Evolutionary conservation across 2,113 vertebrate genomes (phyloP).

Genomic region (Circaetus cinerascens): DNA sequence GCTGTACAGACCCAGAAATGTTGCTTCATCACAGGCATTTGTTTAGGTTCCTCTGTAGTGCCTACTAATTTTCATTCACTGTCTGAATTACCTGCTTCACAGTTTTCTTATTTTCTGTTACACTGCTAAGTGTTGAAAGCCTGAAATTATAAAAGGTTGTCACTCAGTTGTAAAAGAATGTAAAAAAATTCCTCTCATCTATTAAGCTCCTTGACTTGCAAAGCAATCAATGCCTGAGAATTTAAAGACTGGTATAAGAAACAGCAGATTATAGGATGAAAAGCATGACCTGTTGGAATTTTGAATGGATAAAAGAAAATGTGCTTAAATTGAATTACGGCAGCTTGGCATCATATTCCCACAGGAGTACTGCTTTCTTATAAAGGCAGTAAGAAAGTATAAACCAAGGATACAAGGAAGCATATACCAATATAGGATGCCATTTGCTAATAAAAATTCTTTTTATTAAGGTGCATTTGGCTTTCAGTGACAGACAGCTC

Average conservation of each 20-base stretch:
- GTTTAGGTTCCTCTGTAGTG: neutral
- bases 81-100: neutral
- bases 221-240: neutral
- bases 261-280: constrained; percentile 19
- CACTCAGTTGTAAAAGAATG: neutral
- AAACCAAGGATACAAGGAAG: neutral
- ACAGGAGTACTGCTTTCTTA: neutral
- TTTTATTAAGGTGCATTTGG: neutral
- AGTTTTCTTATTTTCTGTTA: no score
- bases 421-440: neutral
- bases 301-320: neutral
- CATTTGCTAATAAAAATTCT: neutral
- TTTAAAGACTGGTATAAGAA: neutral
- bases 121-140: no score
- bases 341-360: neutral
- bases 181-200: neutral
- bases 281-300: constrained; percentile 10
- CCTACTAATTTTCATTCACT: neutral
- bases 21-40: neutral
- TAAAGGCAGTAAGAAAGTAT: neutral
- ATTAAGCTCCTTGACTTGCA: neutral
- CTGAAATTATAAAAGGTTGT: neutral
- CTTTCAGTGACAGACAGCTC: neutral
- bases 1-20: neutral
- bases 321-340: constrained; percentile 2